Evolutionary conservation across 2,113 vertebrate genomes (phyloP).

Genomic region (Edolisoma coerulescens): DNA sequence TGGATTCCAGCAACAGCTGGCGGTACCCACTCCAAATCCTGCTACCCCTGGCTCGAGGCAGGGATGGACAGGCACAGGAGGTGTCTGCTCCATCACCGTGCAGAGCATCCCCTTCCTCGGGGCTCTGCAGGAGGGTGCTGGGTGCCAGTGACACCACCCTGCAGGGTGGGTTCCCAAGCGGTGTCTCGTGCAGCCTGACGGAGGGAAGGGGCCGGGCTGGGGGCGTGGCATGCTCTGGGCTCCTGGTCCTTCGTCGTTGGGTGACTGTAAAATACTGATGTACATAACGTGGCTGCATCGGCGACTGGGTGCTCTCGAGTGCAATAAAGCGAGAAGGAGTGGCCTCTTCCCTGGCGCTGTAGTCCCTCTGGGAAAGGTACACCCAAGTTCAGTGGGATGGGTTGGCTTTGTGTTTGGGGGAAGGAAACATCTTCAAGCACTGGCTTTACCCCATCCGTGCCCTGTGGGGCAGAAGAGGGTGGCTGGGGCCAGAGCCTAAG

Average conservation of each 20-base stretch:
- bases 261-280: neutral
- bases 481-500: neutral
- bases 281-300: neutral
- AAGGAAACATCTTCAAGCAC: neutral
- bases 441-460: fast-evolving
- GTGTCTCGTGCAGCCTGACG: neutral
- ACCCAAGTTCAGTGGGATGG: fast-evolving
- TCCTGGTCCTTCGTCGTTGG: neutral
- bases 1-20: neutral
- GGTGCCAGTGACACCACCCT: no score
- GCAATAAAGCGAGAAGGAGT: conserved; percentile 46
- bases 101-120: neutral
- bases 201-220: neutral
- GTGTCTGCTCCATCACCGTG: neutral
- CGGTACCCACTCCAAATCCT: neutral
- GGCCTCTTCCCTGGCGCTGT: neutral
- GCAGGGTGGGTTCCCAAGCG: fast-evolving
- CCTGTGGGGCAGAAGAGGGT: fast-evolving
- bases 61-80: fast-evolving
- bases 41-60: neutral
- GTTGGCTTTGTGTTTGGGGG: neutral
- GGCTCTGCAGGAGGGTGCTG: neutral
- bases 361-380: neutral
- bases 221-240: fast-evolving
- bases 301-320: neutral